A percentile compares a stretch with the other conserved stretches of the same genome.
Conservation (phyloP, 2,113 vertebrate species). For the Columba janthina region DNA sequence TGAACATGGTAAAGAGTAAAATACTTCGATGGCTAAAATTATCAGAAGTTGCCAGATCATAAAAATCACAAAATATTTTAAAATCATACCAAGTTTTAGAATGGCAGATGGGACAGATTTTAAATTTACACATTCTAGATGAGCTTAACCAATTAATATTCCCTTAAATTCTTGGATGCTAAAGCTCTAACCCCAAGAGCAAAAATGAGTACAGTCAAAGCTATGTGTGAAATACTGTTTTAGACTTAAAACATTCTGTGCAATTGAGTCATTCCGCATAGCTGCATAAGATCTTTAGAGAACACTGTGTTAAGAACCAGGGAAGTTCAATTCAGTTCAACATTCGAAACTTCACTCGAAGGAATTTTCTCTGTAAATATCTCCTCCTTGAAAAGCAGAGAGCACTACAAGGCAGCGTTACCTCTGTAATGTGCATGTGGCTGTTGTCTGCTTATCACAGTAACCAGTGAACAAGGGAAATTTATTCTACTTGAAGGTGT, state of each 20-base stretch:
- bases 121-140: background rate
- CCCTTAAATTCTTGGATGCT: background rate
- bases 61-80: background rate
- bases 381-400: background rate
- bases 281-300: background rate
- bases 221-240: background rate
- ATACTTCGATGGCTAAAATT: background rate
- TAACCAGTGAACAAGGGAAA: background rate
- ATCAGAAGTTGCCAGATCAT: background rate
- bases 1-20: background rate
- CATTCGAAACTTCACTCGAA: background rate
- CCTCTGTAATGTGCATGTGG: rapidly evolving
- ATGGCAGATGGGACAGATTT: background rate
- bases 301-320: background rate
- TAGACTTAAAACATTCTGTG: background rate
- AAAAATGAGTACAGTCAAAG: background rate
- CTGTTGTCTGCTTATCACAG: background rate
- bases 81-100: background rate
- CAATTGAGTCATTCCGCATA: background rate
- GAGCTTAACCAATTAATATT: background rate
- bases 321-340: background rate
- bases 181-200: background rate
- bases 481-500: background rate
- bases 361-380: background rate
- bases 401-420: background rate